Conservation (phyloP, 2,888 invertebrate species). For the Agrotis puta region DNA sequence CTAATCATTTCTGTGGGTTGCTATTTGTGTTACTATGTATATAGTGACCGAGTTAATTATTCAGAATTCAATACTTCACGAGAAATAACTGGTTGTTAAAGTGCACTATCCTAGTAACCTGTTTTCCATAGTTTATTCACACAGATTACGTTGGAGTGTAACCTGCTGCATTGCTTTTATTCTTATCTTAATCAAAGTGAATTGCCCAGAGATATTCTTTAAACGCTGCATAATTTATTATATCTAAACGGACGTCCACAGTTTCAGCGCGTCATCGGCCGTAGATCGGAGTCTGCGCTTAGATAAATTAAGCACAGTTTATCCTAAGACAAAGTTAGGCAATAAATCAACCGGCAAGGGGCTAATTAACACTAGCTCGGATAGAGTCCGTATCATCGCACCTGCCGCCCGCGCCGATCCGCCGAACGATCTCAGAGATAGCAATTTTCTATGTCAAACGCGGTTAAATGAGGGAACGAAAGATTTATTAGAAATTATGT, state of each 20-base stretch:
- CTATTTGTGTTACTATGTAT: background rate
- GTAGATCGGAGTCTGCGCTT: slow-evolving; percentile 51
- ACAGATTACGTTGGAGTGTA: slow-evolving; percentile 26
- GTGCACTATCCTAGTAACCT: slow-evolving; percentile 28
- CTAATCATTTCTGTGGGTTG: background rate
- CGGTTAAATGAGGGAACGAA: slow-evolving; percentile 59
- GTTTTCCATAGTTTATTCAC: slow-evolving; percentile 35
- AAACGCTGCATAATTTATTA: slow-evolving; percentile 54
- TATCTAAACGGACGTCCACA: slow-evolving; percentile 55
- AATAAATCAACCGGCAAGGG: slow-evolving; percentile 83
- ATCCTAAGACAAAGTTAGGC: slow-evolving; percentile 77
- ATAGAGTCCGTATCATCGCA: slow-evolving; percentile 78
- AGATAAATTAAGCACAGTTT: slow-evolving; percentile 76
- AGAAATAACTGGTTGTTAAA: slow-evolving; percentile 27
- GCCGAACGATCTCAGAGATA: slow-evolving; percentile 62
- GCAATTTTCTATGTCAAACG: slow-evolving; percentile 70
- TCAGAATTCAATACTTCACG: slow-evolving; percentile 22
- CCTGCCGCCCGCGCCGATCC: slow-evolving; percentile 71
- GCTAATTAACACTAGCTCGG: slow-evolving; percentile 81
- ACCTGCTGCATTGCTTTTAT: slow-evolving; percentile 43
- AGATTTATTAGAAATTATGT: slow-evolving; percentile 60
- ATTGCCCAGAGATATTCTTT: slow-evolving; percentile 52
- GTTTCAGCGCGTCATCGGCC: slow-evolving; percentile 68
- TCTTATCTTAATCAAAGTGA: slow-evolving; percentile 56
- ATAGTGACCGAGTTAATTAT: slow-evolving; percentile 7